Percentiles rank a stretch among this genome's conserved stretches.
Evolutionary conservation across 2,888 invertebrate species (phyloP).

Genomic region (Pseudoips prasinana): DNA sequence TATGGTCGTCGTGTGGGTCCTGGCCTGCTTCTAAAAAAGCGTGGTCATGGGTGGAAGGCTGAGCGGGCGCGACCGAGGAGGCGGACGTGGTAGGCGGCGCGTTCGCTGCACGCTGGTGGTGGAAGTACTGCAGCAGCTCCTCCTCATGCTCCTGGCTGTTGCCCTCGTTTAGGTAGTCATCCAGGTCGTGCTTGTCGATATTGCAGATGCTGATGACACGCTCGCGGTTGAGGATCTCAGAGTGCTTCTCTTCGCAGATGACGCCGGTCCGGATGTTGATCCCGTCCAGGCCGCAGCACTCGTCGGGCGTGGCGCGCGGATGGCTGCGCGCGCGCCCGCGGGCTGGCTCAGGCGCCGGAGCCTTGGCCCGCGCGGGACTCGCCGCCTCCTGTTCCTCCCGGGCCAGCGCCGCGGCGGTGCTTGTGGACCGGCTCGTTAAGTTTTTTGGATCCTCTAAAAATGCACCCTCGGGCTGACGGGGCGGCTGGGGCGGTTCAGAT

Average conservation of each 20-base stretch:
- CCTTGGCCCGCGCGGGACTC: constrained; percentile 79
- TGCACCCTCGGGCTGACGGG: constrained; percentile 62
- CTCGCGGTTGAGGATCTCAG: constrained; percentile 84
- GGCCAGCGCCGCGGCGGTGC: constrained; percentile 82
- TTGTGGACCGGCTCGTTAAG: constrained; percentile 80
- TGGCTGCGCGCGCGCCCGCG: constrained; percentile 25
- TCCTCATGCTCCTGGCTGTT: constrained; percentile 91
- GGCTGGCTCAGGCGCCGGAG: constrained; percentile 72
- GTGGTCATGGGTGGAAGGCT: constrained; percentile 29
- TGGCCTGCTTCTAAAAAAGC: constrained; percentile 69
- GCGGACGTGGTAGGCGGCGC: constrained; percentile 24
- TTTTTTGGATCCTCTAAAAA: constrained; percentile 82
- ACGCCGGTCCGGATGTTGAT: constrained; percentile 68
- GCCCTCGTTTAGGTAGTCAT: constrained; percentile 90
- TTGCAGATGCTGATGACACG: constrained; percentile 88
- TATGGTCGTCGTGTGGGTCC: constrained; percentile 75
- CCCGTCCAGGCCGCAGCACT: constrained; percentile 75
- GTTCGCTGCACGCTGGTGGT: constrained; percentile 65
- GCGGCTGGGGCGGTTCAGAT: constrained; percentile 41
- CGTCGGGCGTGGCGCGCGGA: constrained; percentile 59
- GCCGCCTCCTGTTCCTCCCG: constrained; percentile 78
- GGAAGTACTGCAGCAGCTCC: constrained; percentile 92
- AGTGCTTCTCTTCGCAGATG: constrained; percentile 75
- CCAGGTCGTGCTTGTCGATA: constrained; percentile 90
- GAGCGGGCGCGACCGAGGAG: constrained; percentile 26